Evolutionary conservation across 2,888 invertebrate genomes (phyloP), one percentile per base, ranked within the genome.

Genomic region (Himalopsyche tibetana): DNA sequence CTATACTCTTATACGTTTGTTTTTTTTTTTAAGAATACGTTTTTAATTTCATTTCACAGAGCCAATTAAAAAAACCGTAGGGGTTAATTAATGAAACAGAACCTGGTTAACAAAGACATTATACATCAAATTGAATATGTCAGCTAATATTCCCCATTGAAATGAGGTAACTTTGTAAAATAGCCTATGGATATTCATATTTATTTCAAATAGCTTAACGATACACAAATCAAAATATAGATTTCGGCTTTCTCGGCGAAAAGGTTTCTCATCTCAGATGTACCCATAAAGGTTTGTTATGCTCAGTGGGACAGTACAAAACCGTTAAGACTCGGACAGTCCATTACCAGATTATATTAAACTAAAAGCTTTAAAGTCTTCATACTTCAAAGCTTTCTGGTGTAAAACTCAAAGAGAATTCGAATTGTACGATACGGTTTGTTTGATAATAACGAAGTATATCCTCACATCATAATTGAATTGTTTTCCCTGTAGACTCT

Each of bases 291-390:
- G 63, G 63, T 63, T 42, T 42, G 80, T 40, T 40, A 80, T 80
- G 40, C 74, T 74, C 83, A 17, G 45, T 36, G 74, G 56, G 83
- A 83, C 74, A 83, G 45, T 69, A 74, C 19, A 69, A 83, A 63
- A 28, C 45, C 56, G 63, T 63, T 19, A 63, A 63, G 63, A 63
- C 63, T 63, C 63, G 63, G 83, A 84, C 56, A 56, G 84, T 84
- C 84, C 84, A 84, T 84, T 84, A 84, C 55, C 55, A 56, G 81
- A 81, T 84, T 84, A 84, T 80, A 84, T 81, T 84, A 56, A 84
- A 80, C 80, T 81, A 81, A 56, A 84, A 42, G 81, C 81, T 63
- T 63, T 63, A 63, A 63, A 63, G 63, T 63, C 55, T 80, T 80
- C 80, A 80, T 80, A 80, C 42, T 63, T 19, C 63, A 63, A 63